Evolutionary conservation across 2,888 invertebrate species (phyloP), one percentile per base, ranked within the genome.

Genomic region (Danaus chrysippus): DNA sequence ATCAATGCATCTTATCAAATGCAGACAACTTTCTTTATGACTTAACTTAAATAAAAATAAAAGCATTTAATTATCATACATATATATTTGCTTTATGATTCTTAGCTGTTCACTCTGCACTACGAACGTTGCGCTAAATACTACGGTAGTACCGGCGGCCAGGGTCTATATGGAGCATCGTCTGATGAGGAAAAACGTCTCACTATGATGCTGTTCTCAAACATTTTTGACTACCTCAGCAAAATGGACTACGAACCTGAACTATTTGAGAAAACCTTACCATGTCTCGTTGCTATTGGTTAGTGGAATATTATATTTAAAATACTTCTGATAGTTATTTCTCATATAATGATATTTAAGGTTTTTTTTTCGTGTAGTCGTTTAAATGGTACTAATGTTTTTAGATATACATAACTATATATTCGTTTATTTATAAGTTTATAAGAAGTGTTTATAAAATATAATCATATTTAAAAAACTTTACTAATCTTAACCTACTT

Each of bases 211-310:
- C 92, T 99, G 62, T 99, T 99, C 92, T 98, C 97, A 63, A 99
- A 99, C 81, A 99, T 99, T 82, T 99, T 99, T 89, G 99, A 99
- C 88, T 99, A 99, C 0, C 92, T 99, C 65, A 97, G 98, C 77
- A 96, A 98, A 90, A 98, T 98, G 97, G 99, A 99, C 78, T 99
- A 99, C 82, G 99, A 99, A 84, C 99, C 99, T 0, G 99, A 99
- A 82, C 91, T 99, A 69, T 99, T 99, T 79, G 98, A 98, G 44
- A 98, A 99, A 87, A 99, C 99, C 1, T 86, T 99, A 71, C 99
- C 99, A 0, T 99, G 99, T 85, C 91, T 99, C 62, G 99, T 97
- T 61, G 99, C 99, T 62, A 99, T 99, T 76, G 99, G 96, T 82
- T 13, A 73, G 78, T 34, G 3, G 2, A 34, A 34, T 34, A 34